These are phyloP conservation scores for Buceros bicornis DNA, from an alignment of 2,797 vertebrate genomes.

Conservation along the genomic window DNA sequence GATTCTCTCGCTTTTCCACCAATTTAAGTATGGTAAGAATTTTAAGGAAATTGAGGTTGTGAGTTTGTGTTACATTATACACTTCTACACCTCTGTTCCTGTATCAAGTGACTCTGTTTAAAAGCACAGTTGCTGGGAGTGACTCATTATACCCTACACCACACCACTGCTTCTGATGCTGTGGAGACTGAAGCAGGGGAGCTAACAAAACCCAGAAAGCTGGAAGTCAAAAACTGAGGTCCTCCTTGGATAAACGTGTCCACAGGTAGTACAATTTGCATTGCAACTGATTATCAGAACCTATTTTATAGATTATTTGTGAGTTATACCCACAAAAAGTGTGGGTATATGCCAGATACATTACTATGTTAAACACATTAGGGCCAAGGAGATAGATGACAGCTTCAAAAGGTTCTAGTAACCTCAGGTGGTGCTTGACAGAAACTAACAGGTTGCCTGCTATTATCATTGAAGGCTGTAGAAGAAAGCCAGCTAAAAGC, in stretches of 20 bases:
- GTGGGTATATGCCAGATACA: neutral
- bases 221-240: neutral
- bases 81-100: neutral
- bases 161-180: neutral
- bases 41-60: neutral
- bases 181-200: neutral
- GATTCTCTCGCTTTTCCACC: neutral
- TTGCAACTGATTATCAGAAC: neutral
- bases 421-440: neutral
- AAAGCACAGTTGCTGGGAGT: neutral
- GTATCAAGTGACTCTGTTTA: neutral
- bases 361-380: neutral
- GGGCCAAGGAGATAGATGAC: neutral
- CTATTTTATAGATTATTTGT: neutral
- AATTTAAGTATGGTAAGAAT: neutral
- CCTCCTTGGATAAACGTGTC: neutral
- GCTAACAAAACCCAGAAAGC: neutral
- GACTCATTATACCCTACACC: neutral
- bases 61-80: neutral
- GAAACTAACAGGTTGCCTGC: neutral
- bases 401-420: neutral
- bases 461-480: neutral
- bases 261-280: neutral
- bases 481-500: neutral
- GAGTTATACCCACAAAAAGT: neutral